Percentiles rank a stretch among this genome's conserved stretches.
phyloP scores from a whole-genome alignment of 30 jellyfish, hydroid and myxozoan genomes.

The Hydractinia symbiolongicarpus region DNA sequence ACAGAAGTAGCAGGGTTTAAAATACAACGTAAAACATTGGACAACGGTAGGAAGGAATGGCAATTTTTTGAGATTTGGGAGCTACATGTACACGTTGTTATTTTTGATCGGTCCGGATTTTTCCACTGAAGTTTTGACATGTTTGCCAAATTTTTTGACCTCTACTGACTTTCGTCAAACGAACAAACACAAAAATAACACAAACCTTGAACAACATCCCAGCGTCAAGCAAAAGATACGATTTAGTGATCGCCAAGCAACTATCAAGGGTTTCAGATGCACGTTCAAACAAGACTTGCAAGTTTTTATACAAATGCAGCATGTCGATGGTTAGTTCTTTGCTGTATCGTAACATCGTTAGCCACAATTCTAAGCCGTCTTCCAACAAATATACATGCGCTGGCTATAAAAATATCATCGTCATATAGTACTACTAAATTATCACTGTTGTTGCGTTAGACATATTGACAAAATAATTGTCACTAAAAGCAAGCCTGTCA shows the following conservation, averaged over 20 bases:
- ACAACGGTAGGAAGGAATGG: too few relatives aligned
- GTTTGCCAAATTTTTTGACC: too few relatives aligned
- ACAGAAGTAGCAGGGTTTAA: too few relatives aligned
- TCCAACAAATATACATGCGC: constrained; percentile 75
- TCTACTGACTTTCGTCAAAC: too few relatives aligned
- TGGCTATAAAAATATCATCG: constrained; percentile 31
- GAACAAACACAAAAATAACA: too few relatives aligned
- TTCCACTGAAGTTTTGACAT: too few relatives aligned
- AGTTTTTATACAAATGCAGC: constrained; percentile 32
- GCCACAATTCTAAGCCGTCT: constrained; percentile 83
- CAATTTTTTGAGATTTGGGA: too few relatives aligned
- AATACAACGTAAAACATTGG: too few relatives aligned
- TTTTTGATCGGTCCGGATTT: too few relatives aligned
- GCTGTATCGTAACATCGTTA: constrained; percentile 41
- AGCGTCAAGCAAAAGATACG: constrained; percentile 56
- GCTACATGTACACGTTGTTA: too few relatives aligned
- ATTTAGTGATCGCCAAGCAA: constrained; percentile 54
- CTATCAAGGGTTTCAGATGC: constrained; percentile 67
- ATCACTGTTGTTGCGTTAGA: not conserved
- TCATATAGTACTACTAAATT: too few relatives aligned
- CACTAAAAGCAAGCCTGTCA: not conserved
- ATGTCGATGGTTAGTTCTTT: constrained; percentile 34
- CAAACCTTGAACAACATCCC: constrained; percentile 50
- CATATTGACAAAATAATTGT: not conserved
- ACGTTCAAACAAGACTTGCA: constrained; percentile 50